These are phyloP conservation scores for Pachypsylla venusta DNA, from an alignment of 1,140 invertebrate species.

Conservation along the genomic window DNA sequence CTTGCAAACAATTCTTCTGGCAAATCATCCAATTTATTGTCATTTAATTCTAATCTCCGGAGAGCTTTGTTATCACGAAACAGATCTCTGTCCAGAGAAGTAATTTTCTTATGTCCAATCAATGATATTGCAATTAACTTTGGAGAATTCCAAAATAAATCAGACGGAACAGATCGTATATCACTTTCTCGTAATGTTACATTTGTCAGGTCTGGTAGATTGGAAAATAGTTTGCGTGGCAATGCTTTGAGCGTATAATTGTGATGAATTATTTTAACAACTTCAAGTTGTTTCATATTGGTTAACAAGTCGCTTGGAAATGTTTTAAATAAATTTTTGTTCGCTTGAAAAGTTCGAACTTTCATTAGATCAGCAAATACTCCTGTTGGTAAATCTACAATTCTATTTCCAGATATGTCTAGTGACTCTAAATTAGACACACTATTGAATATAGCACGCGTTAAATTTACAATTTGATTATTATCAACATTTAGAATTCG, in stretches of 20 bases:
- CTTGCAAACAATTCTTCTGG: background rate
- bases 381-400: constrained; percentile 38
- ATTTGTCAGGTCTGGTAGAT: constrained; percentile 3
- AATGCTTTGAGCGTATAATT: background rate
- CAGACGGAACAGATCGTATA: background rate
- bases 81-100: background rate
- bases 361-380: constrained; percentile 39
- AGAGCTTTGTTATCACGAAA: background rate
- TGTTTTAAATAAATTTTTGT: constrained; percentile 39
- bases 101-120: background rate
- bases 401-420: constrained; percentile 43
- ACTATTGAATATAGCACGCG: constrained; percentile 39
- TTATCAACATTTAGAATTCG: constrained; percentile 24
- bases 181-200: background rate
- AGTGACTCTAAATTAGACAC: constrained; percentile 39
- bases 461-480: constrained; percentile 41
- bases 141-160: background rate
- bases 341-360: constrained; percentile 41
- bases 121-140: background rate
- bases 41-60: background rate
- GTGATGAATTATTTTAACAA: constrained; percentile 5
- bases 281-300: constrained; percentile 2
- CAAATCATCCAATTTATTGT: background rate
- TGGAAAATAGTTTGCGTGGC: background rate
- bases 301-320: constrained; percentile 33